These are phyloP conservation scores for Ciconia boyciana DNA, from an alignment of 2,113 vertebrate genomes.

Conservation along the genomic window DNA sequence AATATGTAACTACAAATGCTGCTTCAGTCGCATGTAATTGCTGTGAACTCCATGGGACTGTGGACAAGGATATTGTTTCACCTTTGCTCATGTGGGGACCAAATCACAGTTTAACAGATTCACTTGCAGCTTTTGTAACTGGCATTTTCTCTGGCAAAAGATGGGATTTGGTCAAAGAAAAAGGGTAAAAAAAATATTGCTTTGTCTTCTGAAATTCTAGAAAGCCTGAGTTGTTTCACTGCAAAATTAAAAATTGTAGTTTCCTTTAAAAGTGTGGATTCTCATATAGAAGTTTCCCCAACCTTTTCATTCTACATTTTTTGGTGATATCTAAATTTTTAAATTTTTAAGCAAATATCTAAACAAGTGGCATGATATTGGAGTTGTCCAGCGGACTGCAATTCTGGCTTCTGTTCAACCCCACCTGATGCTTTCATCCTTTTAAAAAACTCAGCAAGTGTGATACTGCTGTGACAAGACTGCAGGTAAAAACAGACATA, in stretches of 20 bases:
- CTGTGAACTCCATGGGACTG: background rate
- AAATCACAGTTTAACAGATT: background rate
- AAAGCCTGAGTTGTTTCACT: background rate
- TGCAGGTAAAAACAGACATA: background rate
- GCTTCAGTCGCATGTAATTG: background rate
- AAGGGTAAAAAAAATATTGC: background rate
- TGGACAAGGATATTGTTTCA: background rate
- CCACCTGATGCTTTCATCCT: background rate
- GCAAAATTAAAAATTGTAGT: background rate
- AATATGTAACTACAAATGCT: background rate
- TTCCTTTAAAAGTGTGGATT: background rate
- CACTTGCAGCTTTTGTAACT: background rate
- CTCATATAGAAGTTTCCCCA: background rate
- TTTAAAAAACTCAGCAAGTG: background rate
- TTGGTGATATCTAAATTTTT: background rate
- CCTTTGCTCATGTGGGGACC: background rate
- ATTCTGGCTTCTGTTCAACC: background rate
- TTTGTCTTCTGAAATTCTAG: background rate
- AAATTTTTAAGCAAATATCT: background rate
- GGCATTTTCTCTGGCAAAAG: background rate
- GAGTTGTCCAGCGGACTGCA: background rate
- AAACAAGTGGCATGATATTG: background rate
- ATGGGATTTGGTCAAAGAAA: background rate
- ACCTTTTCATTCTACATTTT: background rate
- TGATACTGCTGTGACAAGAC: background rate